phyloP scores from a whole-genome alignment of 2,797 vertebrate species.

The Esox lucius region DNA sequence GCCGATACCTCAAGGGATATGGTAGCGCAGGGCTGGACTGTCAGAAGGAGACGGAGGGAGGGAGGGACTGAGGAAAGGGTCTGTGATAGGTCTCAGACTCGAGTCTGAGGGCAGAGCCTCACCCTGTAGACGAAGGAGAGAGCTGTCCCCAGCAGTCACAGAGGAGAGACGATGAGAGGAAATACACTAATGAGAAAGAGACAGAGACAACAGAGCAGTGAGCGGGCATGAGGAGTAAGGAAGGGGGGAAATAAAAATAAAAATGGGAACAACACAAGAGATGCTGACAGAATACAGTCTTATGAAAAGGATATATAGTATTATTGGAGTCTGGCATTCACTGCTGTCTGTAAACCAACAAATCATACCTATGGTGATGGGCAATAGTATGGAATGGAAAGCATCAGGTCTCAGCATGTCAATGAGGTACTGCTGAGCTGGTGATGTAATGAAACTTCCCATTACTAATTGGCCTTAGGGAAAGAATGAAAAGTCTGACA shows the following conservation, averaged over 20 bases:
- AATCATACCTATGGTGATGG: background rate
- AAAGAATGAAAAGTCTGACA: background rate
- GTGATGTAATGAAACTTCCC: background rate
- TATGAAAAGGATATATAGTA: conserved; percentile 8
- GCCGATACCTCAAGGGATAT: conserved; percentile 1
- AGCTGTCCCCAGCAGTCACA: conserved; percentile 30
- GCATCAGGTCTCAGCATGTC: background rate
- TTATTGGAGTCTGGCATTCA: background rate
- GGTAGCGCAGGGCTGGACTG: background rate
- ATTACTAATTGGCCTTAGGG: background rate
- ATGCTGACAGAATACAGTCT: background rate
- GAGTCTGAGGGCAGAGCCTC: conserved; percentile 7
- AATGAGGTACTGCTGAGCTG: background rate
- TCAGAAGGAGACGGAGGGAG: background rate
- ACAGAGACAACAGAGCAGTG: conserved; percentile 3
- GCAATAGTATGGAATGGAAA: background rate
- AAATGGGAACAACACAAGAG: conserved; percentile 4
- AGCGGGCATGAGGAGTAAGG: background rate
- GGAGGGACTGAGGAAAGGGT: background rate
- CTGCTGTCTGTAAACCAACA: background rate
- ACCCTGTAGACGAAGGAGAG: conserved; percentile 14
- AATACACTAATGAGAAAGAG: conserved; percentile 21
- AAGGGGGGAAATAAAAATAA: background rate
- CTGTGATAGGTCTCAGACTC: background rate
- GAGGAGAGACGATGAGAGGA: conserved; percentile 18